phyloP scores from a whole-genome alignment of 2,113 vertebrate species.

The Clupea harengus region DNA sequence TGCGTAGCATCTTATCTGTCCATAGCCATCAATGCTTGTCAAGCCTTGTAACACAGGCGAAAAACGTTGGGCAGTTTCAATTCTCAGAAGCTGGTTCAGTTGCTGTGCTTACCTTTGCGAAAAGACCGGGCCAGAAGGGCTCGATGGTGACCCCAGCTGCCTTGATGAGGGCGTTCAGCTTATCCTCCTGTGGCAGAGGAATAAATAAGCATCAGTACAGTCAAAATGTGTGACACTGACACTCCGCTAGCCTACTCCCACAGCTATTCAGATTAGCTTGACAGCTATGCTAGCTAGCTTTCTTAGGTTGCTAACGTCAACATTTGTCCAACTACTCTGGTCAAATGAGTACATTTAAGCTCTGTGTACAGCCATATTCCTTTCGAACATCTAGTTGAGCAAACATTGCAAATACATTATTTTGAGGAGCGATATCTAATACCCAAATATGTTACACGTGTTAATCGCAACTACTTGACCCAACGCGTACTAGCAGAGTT shows the following conservation, averaged over 20 bases:
- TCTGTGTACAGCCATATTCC: not conserved
- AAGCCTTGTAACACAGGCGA: too few species aligned
- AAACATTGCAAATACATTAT: too few species aligned
- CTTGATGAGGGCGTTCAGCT: constrained; percentile 78
- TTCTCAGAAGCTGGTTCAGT: too few species aligned
- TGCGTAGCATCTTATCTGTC: too few species aligned
- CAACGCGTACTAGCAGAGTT: not conserved
- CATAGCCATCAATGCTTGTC: too few species aligned
- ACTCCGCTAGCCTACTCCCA: not conserved
- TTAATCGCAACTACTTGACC: not conserved
- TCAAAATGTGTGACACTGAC: not conserved
- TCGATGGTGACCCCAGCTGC: constrained; percentile 75
- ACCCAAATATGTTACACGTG: not conserved
- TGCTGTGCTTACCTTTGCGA: constrained; percentile 78
- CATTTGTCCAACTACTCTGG: not conserved
- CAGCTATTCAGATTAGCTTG: not conserved
- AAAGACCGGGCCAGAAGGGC: constrained; percentile 81
- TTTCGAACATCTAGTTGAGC: not conserved
- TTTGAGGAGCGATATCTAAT: not conserved
- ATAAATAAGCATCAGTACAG: not conserved
- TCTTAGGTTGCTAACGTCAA: not conserved
- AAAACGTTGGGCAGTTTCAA: too few species aligned
- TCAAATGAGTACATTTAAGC: not conserved
- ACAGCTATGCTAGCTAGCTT: too few species aligned
- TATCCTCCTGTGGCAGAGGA: constrained; percentile 70